Conservation (phyloP, 2,113 vertebrate genomes). For the Chlamydotis undulata region DNA sequence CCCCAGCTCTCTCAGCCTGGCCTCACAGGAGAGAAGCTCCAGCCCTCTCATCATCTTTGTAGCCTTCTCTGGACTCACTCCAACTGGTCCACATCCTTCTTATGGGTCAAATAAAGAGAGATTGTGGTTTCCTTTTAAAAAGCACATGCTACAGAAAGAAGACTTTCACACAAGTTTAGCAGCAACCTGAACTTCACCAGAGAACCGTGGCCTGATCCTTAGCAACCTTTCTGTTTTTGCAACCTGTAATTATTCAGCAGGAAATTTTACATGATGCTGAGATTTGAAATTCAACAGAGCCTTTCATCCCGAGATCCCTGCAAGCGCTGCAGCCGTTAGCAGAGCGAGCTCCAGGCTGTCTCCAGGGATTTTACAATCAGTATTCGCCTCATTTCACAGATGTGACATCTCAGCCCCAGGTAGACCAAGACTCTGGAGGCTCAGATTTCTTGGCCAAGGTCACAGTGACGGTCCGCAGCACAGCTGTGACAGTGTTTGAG, state of each 20-base stretch:
- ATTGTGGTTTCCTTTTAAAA: not conserved
- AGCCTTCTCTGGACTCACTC: too few species aligned
- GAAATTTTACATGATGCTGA: not conserved
- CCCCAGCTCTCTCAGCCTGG: too few species aligned
- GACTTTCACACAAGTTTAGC: not conserved
- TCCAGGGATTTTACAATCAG: not conserved
- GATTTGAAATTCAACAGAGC: not conserved
- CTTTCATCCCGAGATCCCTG: not conserved
- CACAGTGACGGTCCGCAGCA: not conserved
- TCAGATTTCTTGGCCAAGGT: slow-evolving; percentile 5
- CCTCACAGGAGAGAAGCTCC: too few species aligned
- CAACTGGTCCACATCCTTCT: too few species aligned
- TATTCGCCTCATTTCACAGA: not conserved
- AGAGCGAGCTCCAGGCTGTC: not conserved
- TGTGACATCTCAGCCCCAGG: not conserved
- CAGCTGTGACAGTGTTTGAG: not conserved
- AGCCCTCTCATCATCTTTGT: too few species aligned
- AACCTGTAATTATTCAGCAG: not conserved
- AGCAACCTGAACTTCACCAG: not conserved
- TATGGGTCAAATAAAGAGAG: not conserved
- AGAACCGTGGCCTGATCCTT: not conserved
- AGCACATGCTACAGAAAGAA: not conserved
- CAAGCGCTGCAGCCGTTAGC: not conserved
- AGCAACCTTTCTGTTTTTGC: not conserved
- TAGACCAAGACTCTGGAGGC: not conserved